Conservation (phyloP, 2,888 invertebrate genomes). For the Euplexia lucipara region DNA sequence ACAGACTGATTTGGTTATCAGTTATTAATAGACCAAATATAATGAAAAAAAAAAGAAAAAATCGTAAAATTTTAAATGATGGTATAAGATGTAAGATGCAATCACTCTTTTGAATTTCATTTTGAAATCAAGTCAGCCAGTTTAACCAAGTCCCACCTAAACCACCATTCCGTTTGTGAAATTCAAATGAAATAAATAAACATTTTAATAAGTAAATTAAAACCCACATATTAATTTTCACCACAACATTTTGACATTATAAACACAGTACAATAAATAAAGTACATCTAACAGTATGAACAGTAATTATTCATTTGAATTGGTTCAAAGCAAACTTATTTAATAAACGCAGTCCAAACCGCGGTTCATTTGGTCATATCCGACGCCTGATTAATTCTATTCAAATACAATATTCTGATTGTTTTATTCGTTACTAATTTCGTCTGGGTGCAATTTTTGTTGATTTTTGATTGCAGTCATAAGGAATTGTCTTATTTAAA, state of each 20-base stretch:
- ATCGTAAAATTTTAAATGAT: too few relatives aligned
- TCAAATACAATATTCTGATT: constrained; percentile 61
- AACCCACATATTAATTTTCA: constrained; percentile 29
- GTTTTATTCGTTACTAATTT: constrained; percentile 64
- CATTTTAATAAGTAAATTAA: constrained; percentile 33
- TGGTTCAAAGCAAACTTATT: constrained; percentile 70
- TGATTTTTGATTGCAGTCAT: constrained; percentile 28
- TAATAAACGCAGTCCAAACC: constrained; percentile 64
- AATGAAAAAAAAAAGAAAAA: too few relatives aligned
- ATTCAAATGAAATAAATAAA: constrained; percentile 24
- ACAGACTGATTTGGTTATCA: too few relatives aligned
- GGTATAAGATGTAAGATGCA: too few relatives aligned
- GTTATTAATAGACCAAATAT: too few relatives aligned
- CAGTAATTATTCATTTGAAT: constrained; percentile 67
- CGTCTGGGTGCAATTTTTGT: constrained; percentile 54
- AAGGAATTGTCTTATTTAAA: neutral
- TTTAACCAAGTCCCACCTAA: too few relatives aligned
- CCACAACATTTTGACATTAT: constrained; percentile 33
- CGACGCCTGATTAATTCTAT: constrained; percentile 69
- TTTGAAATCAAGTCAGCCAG: too few relatives aligned
- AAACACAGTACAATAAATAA: constrained; percentile 44
- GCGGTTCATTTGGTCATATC: constrained; percentile 72
- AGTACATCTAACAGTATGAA: constrained; percentile 46
- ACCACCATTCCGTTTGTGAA: neutral
- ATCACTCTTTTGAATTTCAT: too few relatives aligned